These are phyloP conservation scores for Drosophila antonietae DNA, from an alignment of 2,888 invertebrate species.

Conservation along the genomic window DNA sequence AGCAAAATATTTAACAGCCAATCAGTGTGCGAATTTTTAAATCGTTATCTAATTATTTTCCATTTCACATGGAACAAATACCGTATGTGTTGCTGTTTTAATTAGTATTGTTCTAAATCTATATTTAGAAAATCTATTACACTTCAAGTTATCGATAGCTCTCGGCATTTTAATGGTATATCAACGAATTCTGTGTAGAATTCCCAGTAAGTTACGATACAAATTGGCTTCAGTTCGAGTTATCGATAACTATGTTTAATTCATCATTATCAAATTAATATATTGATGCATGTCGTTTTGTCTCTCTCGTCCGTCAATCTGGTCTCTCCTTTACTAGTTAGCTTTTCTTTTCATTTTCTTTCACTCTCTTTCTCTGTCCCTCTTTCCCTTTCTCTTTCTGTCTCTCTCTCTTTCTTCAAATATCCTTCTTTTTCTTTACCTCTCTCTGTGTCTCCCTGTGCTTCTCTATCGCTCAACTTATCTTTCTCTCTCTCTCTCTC, in stretches of 20 bases:
- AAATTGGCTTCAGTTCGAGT: no score
- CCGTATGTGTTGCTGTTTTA: not conserved
- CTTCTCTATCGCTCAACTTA: rapidly evolving
- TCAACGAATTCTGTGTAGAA: no score
- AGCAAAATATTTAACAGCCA: not conserved
- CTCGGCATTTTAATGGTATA: no score
- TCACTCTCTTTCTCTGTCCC: not conserved
- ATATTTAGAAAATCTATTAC: no score
- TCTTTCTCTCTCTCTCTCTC: not conserved
- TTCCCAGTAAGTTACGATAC: no score
- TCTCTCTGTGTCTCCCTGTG: not conserved
- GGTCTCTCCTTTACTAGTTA: no score
- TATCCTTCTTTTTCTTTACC: not conserved
- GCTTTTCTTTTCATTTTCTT: not conserved
- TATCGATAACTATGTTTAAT: no score
- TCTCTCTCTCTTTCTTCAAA: not conserved
- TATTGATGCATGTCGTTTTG: no score
- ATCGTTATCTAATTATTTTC: constrained; percentile 1
- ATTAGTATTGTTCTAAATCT: no score
- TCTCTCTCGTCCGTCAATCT: no score
- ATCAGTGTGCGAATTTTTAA: not conserved
- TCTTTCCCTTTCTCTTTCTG: not conserved
- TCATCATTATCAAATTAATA: no score
- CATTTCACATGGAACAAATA: not conserved
- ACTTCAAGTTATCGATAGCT: no score